These are phyloP conservation scores for Alaudala cheleensis DNA, from an alignment of 2,113 vertebrate species.

Conservation along the genomic window DNA sequence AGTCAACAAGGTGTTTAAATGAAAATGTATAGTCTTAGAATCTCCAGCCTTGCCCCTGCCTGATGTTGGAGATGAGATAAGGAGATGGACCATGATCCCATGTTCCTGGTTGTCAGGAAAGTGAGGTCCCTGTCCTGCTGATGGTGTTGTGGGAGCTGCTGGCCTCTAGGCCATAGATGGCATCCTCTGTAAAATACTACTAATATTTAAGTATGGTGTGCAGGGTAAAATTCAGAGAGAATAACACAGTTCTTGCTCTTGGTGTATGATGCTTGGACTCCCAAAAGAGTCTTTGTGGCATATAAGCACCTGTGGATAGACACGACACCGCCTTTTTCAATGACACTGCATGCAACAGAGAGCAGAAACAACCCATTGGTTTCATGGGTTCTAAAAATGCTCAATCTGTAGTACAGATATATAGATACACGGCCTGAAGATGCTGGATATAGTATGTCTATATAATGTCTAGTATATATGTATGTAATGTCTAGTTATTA, in stretches of 20 bases:
- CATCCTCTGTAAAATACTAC: background rate
- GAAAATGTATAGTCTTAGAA: background rate
- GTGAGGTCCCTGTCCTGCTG: background rate
- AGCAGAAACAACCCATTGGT: background rate
- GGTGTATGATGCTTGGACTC: background rate
- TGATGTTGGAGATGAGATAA: background rate
- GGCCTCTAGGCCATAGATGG: background rate
- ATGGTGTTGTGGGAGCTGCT: background rate
- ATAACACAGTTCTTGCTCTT: background rate
- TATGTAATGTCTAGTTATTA: background rate
- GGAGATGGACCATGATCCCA: fast-evolving
- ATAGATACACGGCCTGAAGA: background rate
- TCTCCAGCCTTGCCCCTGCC: background rate
- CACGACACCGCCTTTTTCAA: background rate
- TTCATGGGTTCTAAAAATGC: background rate
- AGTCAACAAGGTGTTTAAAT: background rate
- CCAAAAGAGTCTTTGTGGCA: background rate
- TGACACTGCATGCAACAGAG: background rate
- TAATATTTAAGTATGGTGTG: background rate
- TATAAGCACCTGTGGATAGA: background rate
- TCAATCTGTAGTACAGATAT: background rate
- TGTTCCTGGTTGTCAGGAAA: background rate
- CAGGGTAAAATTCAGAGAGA: background rate
- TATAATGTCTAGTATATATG: too few relatives aligned
- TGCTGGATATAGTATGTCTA: background rate